Base-by-base conservation (phyloP, 1,140 invertebrate genomes). In the Argopecten irradians region DNA sequence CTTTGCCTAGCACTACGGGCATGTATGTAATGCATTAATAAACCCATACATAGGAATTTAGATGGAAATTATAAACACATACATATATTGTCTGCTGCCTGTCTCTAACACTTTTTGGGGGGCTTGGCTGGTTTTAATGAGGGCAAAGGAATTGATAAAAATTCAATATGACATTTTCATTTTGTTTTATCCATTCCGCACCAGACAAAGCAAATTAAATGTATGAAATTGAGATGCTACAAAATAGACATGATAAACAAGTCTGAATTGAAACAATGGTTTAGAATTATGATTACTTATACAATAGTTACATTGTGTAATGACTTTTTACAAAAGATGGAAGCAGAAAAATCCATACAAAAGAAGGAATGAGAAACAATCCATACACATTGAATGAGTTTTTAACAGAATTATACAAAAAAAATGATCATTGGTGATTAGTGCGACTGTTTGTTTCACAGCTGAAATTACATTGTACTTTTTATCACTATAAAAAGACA, bases 21-120 rank as follows among this genome's bases (percentile, higher is more conserved):
- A 71, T 71, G 55, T 71, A 71, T 71, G 55, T 71, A n/a, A 71
- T 71, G 55, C 55, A 71, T 71, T 71, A 71, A 71, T 71, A 71
- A 71, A 71, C 22, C 55, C 55, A 28, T 71, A 71, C 55, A 71
- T 71, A 71, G 55, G 55, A 71, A 71, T 71, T 71, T 71, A 71
- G 55, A 71, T 71, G 55, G 55, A 71, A 71, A 71, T 71, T 71
- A 71, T 71, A 71, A 71, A 71, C 55, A 71, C 55, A 71, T 71
- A 71, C 55, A 71, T 71, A 71, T 71, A 71, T 71, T 71, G 55
- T 71, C 55, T 71, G 55, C 55, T 22, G 55, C 55, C 55, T 71
- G 55, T 71, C 55, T 71, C 1, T 28, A n/a, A n/a, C 55, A 28
- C 28, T 71, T 55, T 19, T 71, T n/a, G 55, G 55, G 22, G 55